These are phyloP conservation scores for Petrolisthes manimaculis DNA, from an alignment of 2,888 invertebrate genomes.

Conservation along the genomic window DNA sequence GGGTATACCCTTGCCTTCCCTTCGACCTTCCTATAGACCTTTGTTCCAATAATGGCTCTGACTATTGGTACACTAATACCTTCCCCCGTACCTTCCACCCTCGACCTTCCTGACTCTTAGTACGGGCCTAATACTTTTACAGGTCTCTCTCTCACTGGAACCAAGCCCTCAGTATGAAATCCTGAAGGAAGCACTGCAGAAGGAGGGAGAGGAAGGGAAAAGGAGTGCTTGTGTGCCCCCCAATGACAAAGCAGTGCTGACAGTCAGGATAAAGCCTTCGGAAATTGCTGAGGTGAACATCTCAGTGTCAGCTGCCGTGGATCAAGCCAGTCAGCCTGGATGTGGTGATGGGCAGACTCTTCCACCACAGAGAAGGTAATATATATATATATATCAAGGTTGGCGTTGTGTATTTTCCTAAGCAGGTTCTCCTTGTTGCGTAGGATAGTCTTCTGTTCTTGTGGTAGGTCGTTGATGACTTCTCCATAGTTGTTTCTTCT, in stretches of 20 bases:
- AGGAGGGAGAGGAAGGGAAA: not conserved
- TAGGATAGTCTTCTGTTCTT: too few species aligned
- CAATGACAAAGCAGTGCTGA: conserved; percentile 35
- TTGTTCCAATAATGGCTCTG: too few species aligned
- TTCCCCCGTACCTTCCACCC: too few species aligned
- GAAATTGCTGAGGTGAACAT: conserved; percentile 43
- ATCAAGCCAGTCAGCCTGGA: not conserved
- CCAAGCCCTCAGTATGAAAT: conserved; percentile 33
- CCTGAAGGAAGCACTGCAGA: conserved; percentile 11
- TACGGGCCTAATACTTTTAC: not conserved
- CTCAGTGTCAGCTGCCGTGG: conserved; percentile 42
- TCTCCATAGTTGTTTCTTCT: too few species aligned
- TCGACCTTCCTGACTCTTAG: too few species aligned
- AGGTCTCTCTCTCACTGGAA: conserved; percentile 27
- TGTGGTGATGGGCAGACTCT: conserved; percentile 15
- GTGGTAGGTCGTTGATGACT: too few species aligned
- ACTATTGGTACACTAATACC: too few species aligned
- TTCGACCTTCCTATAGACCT: too few species aligned
- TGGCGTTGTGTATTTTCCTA: too few species aligned
- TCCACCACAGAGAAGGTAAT: conserved; percentile 13
- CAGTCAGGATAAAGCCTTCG: conserved; percentile 21
- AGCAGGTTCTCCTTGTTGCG: too few species aligned
- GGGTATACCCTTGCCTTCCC: too few species aligned
- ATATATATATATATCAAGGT: too few species aligned
- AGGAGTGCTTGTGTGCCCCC: conserved; percentile 35